Conservation (phyloP, 64 coral and sea anemone species). For the Stylophora pistillata region DNA sequence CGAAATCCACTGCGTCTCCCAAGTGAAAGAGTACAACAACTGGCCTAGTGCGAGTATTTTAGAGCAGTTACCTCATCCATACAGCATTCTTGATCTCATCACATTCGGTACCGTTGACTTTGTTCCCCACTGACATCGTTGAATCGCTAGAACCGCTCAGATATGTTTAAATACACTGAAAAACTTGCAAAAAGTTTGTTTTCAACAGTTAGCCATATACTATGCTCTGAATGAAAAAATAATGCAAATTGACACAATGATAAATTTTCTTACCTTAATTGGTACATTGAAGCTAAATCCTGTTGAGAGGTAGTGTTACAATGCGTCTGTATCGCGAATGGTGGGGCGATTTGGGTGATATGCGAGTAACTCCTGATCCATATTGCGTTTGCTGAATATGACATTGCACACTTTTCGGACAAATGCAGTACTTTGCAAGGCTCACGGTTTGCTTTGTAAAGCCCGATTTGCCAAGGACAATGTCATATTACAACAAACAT, state of each 20-base stretch:
- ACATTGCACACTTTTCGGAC: constrained; percentile 39
- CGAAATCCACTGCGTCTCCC: no score
- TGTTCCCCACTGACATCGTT: background rate
- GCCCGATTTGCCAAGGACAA: background rate
- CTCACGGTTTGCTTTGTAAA: background rate
- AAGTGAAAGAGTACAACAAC: no score
- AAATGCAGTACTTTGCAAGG: background rate
- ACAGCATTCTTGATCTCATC: background rate
- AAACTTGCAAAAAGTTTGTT: background rate
- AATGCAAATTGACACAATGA: background rate
- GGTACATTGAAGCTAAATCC: background rate
- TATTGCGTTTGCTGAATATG: constrained; percentile 70
- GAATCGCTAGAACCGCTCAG: background rate
- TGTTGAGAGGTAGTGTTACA: background rate
- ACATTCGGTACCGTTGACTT: background rate
- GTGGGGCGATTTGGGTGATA: constrained; percentile 5
- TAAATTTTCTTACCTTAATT: background rate
- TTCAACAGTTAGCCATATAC: background rate
- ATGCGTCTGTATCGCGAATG: background rate
- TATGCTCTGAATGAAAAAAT: background rate
- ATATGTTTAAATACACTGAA: background rate
- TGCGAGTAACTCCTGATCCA: constrained; percentile 79
- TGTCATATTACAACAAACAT: constrained; percentile 62
- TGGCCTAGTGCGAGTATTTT: no score
- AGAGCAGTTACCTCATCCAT: no score